Evolutionary conservation across 2,113 vertebrate genomes (phyloP), one percentile per base, ranked within the genome.

Genomic region (Maylandia zebra): DNA sequence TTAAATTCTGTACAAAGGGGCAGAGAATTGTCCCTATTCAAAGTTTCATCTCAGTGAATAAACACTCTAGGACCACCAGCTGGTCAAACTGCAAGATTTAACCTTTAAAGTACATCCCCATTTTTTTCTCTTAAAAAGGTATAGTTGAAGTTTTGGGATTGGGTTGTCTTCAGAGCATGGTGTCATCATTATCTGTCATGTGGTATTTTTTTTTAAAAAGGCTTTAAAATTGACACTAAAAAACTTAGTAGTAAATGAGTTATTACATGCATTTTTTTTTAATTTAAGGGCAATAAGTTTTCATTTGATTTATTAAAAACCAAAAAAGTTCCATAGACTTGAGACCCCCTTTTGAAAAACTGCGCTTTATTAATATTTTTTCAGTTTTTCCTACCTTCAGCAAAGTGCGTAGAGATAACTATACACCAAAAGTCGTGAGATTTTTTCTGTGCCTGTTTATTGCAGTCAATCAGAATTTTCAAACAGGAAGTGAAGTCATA

Each of bases 1-100:
- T 19, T 7, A 0, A 48, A 78, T 2, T 48, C 69, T 45, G 69
- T 45, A 45, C 43, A 76, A 76, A 76, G 1, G 6, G 24, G 0
- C 24, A 76, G 43, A 32, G 1, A 11, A 76, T 48, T 76, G 24
- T 76, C 27, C 43, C 43, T 0, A 32, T 12, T 34, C 7, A n/a
- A 78, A 52, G 74, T 50, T 78, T 78, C 27, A n/a, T 2, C 17
- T 52, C 43, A 30, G 24, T 50, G 71, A 48, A 48, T 76, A 48
- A 76, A 30, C 69, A 76, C 71, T 76, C 10, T 9, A 52, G 27
- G 13, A 7, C 22, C 10, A 52, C 10, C 74, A 78, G 27, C 24
- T 78, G 27, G 13, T 74, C 8, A 11, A 74, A 45, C 24, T 48
- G 22, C 69, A 74, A 27, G 3, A 27, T 6, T 66, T 66, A 38